Conservation (phyloP, 2,797 vertebrate species). For the Ispidina picta region DNA sequence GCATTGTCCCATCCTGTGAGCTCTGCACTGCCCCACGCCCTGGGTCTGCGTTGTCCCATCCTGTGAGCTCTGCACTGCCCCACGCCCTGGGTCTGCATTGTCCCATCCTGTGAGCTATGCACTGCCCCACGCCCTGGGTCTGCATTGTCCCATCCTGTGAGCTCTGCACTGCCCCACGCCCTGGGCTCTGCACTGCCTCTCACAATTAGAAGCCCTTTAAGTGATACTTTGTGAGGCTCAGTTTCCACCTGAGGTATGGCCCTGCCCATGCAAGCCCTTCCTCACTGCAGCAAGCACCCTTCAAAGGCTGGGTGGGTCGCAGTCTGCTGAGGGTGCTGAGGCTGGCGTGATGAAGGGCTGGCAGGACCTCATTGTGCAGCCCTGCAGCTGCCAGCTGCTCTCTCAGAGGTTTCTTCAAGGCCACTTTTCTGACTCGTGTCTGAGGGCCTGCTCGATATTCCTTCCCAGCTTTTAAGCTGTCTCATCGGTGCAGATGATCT, state of each 20-base stretch:
- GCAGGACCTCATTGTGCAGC: neutral
- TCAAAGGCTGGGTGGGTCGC: neutral
- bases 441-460: neutral
- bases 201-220: neutral
- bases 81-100: neutral
- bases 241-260: neutral
- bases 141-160: fast-evolving
- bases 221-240: neutral
- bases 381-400: neutral
- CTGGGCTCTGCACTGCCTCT: too few relatives aligned
- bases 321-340: neutral
- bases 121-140: too few relatives aligned
- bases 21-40: too few relatives aligned
- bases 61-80: too few relatives aligned
- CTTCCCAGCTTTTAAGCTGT: neutral
- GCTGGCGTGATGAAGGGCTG: neutral
- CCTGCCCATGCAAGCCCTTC: neutral
- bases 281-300: neutral
- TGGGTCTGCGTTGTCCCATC: too few relatives aligned
- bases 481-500: neutral
- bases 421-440: neutral
- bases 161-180: neutral
- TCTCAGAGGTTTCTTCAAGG: neutral
- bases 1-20: too few relatives aligned
- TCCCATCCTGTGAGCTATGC: fast-evolving